Evolutionary conservation across 2,888 invertebrate genomes (phyloP), one percentile per base, ranked within the genome.

Genomic region (Meghimatium bilineatum): DNA sequence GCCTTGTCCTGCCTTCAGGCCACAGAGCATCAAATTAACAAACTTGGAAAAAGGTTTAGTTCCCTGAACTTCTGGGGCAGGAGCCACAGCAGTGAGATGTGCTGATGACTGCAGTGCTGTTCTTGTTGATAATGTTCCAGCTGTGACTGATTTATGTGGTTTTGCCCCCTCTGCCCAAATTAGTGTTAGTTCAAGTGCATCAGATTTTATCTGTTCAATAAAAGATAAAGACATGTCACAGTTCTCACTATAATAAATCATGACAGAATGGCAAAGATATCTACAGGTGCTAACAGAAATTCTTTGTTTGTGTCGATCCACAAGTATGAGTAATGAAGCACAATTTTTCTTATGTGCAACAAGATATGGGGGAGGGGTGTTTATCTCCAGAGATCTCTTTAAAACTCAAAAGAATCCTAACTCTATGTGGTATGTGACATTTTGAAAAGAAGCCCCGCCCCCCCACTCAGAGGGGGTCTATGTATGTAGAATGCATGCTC

Each of bases 11-110:
- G 86, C 44, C 95, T 90, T 95, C 95, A 88, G 95, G 94, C 32
- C 96, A 95, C 88, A 94, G 93, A 97, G 93, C 87, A 95, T 93
- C n/a, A 97, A 93, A 92, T 97, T 97, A 1, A 96, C 95, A 95
- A 96, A 97, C 32, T 89, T 89, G 82, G 91, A 93, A 32, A 44
- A 69, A 3, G 91, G 90, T 63, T 85, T 85, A 0, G 88, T 86
- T 20, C 89, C 89, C 78, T 86, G 86, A 32, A 87, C 87, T 1
- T 90, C 90, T 49, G 91, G 90, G 44, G 90, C 91, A 60, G 90
- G 90, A 29, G 86, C 63, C 26, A 91, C 85, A 10, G 52, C 3
- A 32, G 82, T 66, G 1, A 52, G 78, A 17, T 74, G n/a, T 49
- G 81, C 56, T 38, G 80, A 60, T 38, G 79, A 26, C 29, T 75